These are phyloP conservation scores for Notechis scutatus DNA, from an alignment of 2,113 vertebrate genomes.

Conservation along the genomic window DNA sequence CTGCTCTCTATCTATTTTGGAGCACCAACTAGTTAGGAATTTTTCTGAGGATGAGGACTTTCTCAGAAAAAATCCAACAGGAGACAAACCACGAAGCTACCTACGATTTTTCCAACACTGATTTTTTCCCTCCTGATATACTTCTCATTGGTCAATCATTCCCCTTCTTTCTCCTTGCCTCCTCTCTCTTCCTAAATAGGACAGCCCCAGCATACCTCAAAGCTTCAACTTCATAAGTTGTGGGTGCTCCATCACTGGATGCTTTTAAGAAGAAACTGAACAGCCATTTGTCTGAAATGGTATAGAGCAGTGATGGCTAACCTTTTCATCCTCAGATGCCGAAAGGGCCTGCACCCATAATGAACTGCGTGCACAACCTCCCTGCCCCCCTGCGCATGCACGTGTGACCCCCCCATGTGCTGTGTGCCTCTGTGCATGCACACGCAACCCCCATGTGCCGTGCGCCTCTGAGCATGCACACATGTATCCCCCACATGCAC, in stretches of 20 bases:
- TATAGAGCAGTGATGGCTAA: too few relatives aligned
- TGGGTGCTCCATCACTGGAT: neutral
- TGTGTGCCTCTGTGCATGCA: too few relatives aligned
- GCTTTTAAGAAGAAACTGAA: neutral
- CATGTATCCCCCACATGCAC: too few relatives aligned
- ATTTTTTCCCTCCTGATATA: neutral
- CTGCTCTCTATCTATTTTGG: neutral
- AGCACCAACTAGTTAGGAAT: neutral
- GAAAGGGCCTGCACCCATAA: too few relatives aligned
- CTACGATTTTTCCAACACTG: neutral
- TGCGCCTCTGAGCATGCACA: too few relatives aligned
- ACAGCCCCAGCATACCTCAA: conserved; percentile 66
- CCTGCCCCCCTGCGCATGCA: too few relatives aligned
- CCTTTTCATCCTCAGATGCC: too few relatives aligned
- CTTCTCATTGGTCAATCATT: neutral
- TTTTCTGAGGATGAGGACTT: neutral
- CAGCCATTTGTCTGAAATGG: neutral
- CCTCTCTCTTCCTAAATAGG: too few relatives aligned
- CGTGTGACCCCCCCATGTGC: too few relatives aligned
- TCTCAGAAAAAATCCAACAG: neutral
- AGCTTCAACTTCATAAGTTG: too few relatives aligned
- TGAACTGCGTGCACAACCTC: too few relatives aligned
- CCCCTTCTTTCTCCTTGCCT: neutral
- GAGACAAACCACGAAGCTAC: neutral
- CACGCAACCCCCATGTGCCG: too few relatives aligned